Base-by-base conservation (phyloP, 2,797 vertebrate genomes). In the Anolis apletophallus region DNA sequence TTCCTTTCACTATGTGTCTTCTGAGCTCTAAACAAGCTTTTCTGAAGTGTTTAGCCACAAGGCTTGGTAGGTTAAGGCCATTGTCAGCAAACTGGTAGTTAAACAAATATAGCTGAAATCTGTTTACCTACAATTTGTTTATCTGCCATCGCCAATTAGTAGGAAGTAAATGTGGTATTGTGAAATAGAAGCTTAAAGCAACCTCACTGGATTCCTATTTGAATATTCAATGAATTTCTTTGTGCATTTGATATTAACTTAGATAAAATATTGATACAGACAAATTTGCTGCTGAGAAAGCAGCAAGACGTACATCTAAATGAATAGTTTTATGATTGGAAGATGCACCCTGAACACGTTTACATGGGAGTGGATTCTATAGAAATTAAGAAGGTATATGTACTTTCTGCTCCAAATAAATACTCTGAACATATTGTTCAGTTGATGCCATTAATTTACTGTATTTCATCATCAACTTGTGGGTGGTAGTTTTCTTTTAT, bases 71-170 rank as follows among this genome's bases (percentile, higher is more conserved):
- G 74, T 84, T 84, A 83, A 80, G 55, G 52, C 55, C 26, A 23
- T 74, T 73, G 55, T 79, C 23, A 84, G 32, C 32, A 84, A 84
- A 83, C 57, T 72, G n/a, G 55, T 79, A 78, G 34, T 84, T 87
- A 67, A 26, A 80, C 40, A 79, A 54, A 83, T 61, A 46, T 29
- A 84, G 46, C 52, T 87, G 55, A 78, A 50, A 72, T n/a, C 55
- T 75, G 68, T 82, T 34, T 32, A 83, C 74, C 64, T 69, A 19
- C 36, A 50, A 72, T n/a, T 68, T 75, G 68, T 82, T 34, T 32
- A 83, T 83, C 64, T 69, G 17, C 36, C 40, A 72, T 73, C 71
- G 23, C 12, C 72, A 87, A 64, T 79, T 32, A 83, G 10, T 79
- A 79, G 57, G 54, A 80, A 61, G 61, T 17, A 77, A 46, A 87